These are phyloP conservation scores for Morelia viridis DNA, from an alignment of 2,797 vertebrate genomes.

Conservation along the genomic window DNA sequence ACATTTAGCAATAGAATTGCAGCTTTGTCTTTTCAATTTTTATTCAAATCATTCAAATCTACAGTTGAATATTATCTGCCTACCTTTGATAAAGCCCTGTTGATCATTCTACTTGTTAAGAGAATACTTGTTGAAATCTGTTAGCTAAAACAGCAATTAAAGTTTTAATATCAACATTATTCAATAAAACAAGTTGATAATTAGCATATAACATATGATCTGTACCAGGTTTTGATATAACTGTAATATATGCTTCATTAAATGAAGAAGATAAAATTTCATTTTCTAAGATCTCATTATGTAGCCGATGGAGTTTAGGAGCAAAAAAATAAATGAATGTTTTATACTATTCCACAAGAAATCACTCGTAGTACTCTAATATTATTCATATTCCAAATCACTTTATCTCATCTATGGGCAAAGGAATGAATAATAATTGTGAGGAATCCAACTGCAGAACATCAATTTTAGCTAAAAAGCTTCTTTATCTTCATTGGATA, in stretches of 20 bases:
- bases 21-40: not conserved
- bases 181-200: not conserved
- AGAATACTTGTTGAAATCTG: not conserved
- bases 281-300: too few relatives aligned
- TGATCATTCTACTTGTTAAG: not conserved
- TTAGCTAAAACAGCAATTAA: not conserved
- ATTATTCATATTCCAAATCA: not conserved
- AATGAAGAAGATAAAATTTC: too few relatives aligned
- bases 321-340: not conserved
- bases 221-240: not conserved
- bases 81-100: not conserved
- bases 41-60: not conserved
- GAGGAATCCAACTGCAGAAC: not conserved
- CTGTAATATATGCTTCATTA: too few relatives aligned
- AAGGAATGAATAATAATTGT: not conserved
- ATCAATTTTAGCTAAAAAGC: not conserved
- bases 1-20: not conserved
- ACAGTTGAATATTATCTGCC: not conserved
- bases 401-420: not conserved
- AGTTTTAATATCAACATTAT: not conserved
- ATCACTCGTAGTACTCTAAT: not conserved
- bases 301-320: too few relatives aligned
- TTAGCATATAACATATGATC: not conserved
- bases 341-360: not conserved
- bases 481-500: not conserved